These are phyloP conservation scores for Zoroaster sp. DNA, from an alignment of 53 echinoderm and acorn worm genomes.

Conservation along the genomic window DNA sequence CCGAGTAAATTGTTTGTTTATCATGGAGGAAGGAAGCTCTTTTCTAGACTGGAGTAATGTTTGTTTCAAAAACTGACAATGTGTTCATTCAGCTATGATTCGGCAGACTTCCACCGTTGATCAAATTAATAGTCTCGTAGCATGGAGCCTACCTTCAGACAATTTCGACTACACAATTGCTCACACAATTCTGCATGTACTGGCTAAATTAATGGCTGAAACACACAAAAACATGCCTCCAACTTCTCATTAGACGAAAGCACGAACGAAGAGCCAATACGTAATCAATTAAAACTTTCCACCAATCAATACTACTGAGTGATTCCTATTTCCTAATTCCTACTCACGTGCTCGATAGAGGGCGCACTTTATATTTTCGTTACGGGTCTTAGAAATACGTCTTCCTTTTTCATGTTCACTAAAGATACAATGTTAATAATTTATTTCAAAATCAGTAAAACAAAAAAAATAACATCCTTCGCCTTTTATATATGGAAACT, in stretches of 20 bases:
- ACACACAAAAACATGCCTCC: neutral
- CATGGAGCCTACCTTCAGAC: too few relatives aligned
- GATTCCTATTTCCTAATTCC: neutral
- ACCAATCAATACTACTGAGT: conserved; percentile 11
- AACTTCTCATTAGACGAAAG: neutral
- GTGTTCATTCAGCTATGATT: too few relatives aligned
- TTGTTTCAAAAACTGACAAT: too few relatives aligned
- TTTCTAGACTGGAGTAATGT: too few relatives aligned
- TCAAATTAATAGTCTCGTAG: too few relatives aligned
- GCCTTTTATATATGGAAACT: neutral
- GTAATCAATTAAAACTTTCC: neutral
- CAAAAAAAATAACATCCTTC: neutral
- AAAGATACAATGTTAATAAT: neutral
- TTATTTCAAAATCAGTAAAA: neutral
- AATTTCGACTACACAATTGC: too few relatives aligned
- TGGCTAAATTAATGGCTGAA: too few relatives aligned
- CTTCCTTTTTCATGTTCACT: neutral
- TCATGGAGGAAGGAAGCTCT: too few relatives aligned
- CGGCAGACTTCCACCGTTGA: too few relatives aligned
- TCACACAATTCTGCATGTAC: too few relatives aligned
- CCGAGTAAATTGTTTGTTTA: too few relatives aligned
- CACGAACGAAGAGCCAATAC: neutral
- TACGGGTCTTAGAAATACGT: neutral
- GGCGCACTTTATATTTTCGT: conserved; percentile 17
- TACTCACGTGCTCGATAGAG: neutral